Evolutionary conservation across 2,888 invertebrate genomes (phyloP).

Genomic region (Epinotia demarniana): DNA sequence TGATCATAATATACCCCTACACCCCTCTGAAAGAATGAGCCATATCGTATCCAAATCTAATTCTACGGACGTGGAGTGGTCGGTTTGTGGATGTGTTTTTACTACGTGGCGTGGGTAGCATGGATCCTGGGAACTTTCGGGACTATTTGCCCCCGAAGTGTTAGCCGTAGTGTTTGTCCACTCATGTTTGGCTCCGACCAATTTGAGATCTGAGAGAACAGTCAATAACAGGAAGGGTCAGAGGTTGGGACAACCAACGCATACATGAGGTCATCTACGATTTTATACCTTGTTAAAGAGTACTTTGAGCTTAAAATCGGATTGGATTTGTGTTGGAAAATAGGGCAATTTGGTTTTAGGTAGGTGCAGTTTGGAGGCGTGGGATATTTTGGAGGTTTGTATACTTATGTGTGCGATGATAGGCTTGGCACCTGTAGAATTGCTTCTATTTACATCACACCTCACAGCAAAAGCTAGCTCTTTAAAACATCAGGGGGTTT

Average conservation of each 20-base stretch:
- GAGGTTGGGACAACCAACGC: conserved; percentile 2
- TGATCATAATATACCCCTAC: too few relatives aligned
- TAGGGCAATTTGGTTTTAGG: neutral
- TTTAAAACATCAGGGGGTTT: too few relatives aligned
- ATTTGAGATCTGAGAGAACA: conserved; percentile 42
- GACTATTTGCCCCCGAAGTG: conserved; percentile 37
- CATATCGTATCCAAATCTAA: neutral
- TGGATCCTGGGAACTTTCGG: conserved; percentile 37
- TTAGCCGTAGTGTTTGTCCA: conserved; percentile 33
- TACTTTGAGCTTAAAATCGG: neutral
- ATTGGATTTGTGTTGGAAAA: neutral
- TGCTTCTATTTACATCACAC: neutral
- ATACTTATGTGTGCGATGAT: neutral
- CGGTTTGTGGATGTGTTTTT: too few relatives aligned
- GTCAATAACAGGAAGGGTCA: conserved; percentile 42
- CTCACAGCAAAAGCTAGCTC: too few relatives aligned
- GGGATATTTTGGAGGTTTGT: conserved; percentile 21
- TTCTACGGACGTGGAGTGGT: neutral
- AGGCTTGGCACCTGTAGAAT: neutral
- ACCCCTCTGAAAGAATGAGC: too few relatives aligned
- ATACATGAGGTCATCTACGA: neutral
- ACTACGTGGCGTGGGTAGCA: conserved; percentile 28
- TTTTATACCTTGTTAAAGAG: neutral
- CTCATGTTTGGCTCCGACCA: conserved; percentile 40
- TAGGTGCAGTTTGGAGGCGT: conserved; percentile 21